Evolutionary conservation across 2,113 vertebrate species (phyloP), one percentile per base, ranked within the genome.

Genomic region (Alosa alosa): DNA sequence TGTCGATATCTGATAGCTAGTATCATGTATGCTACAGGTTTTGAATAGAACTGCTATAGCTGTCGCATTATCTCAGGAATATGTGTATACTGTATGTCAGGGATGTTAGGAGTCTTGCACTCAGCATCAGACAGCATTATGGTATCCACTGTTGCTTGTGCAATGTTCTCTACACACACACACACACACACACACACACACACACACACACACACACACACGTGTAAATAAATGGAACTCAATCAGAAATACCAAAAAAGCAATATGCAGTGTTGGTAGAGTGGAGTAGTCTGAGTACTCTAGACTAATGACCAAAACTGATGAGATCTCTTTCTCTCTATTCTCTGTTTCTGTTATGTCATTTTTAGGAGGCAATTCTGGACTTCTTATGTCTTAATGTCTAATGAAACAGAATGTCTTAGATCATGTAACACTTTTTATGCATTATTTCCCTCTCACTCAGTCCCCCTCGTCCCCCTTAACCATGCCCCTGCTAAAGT

Each of bases 401-500:
- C 85, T 90, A 92, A 89, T 31, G 87, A 89, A 88, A 87, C 4
- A 78, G 72, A 41, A 87, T 91, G 87, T 90, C 87, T 57, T 83
- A 60, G 41, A 82, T 86, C 64, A 31, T 55, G 82, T 11, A 82
- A 17, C 72, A 72, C 25, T 10, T 78, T 78, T 78, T 41, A 18
- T 22, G 20, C 15, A 18, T 18, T 9, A 17, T 44, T 49, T 84
- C 44, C 64, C 64, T 46, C 31, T 25, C 15, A 6, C 57, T 88
- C 64, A 20, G 60, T 46, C 22, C 25, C 8, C 46, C 31, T 4
- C 41, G 2, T 13, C 86, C 89, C 82, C 83, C 47, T 82, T 85
- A 84, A 86, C 45, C 22, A 3, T 90, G 88, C 91, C 93, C 91
- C 93, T 89, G 90, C 88, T 91, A 93, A 94, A 94, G 91, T 90